Percentiles rank a stretch among this genome's conserved stretches.
These are phyloP conservation scores for Gymnosoma rotundatum DNA, from an alignment of 2,888 invertebrate species.

Conservation along the genomic window DNA sequence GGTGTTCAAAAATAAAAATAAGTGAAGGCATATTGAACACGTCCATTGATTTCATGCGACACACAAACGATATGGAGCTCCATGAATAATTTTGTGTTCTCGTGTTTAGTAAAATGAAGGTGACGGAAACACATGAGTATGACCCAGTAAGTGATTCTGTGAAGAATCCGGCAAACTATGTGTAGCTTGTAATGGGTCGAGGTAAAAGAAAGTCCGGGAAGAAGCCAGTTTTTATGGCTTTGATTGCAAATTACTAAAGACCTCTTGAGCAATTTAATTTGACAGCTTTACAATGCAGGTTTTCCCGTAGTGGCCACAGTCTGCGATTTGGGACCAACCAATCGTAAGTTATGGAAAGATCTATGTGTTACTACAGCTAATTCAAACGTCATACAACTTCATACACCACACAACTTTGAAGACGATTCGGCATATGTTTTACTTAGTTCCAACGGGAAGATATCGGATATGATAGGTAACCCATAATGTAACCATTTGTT, in stretches of 20 bases:
- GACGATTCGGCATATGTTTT: too few species aligned
- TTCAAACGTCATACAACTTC: too few species aligned
- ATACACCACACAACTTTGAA: too few species aligned
- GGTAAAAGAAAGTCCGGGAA: not conserved
- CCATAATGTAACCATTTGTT: too few species aligned
- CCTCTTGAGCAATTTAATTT: not conserved
- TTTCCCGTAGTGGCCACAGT: not conserved
- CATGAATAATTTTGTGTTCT: conserved; percentile 50
- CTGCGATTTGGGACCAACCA: not conserved
- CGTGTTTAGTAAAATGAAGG: conserved; percentile 50
- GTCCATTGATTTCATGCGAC: conserved; percentile 19
- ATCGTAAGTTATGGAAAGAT: conserved; percentile 10
- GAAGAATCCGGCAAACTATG: not conserved
- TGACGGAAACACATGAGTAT: conserved; percentile 54
- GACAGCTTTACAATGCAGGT: too few species aligned
- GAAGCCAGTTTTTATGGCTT: not conserved
- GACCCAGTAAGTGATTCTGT: conserved; percentile 9
- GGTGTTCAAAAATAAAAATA: conserved; percentile 16
- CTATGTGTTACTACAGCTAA: not conserved
- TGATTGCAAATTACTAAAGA: not conserved
- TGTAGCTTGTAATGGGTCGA: not conserved
- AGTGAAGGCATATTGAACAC: conserved; percentile 8
- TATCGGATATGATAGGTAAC: too few species aligned
- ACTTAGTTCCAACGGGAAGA: too few species aligned
- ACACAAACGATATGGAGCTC: not conserved